phyloP scores from a whole-genome alignment of 2,888 invertebrate genomes.

The Pseudanteris insignis region DNA sequence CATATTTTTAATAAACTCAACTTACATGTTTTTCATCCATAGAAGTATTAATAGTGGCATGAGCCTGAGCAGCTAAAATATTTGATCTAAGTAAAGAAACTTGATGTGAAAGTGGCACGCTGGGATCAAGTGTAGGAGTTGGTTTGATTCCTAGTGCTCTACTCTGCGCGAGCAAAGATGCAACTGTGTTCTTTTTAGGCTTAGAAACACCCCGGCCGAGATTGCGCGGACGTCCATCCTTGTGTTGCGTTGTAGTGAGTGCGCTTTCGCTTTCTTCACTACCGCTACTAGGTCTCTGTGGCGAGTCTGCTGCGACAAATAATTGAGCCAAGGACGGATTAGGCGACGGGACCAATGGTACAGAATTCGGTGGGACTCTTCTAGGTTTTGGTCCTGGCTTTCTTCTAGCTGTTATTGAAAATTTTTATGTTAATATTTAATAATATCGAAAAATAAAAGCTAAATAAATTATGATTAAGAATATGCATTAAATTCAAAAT shows the following conservation, averaged over 20 bases:
- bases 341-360: conserved; percentile 69
- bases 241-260: conserved; percentile 64
- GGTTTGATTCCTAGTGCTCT: conserved; percentile 83
- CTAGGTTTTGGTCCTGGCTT: conserved; percentile 79
- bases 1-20: neutral
- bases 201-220: conserved; percentile 87
- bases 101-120: conserved; percentile 70
- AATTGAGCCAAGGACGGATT: conserved; percentile 70
- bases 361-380: conserved; percentile 69
- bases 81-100: conserved; percentile 70
- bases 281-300: conserved; percentile 72
- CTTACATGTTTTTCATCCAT: conserved; percentile 62
- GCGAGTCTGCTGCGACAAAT: conserved; percentile 71
- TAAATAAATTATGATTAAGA: no score
- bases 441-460: no score
- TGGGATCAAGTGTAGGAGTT: conserved; percentile 71
- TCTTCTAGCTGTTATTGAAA: conserved; percentile 71
- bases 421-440: no score
- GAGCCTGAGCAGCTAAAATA: conserved; percentile 76
- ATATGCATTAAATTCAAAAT: no score
- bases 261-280: conserved; percentile 73
- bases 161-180: conserved; percentile 86
- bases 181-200: conserved; percentile 92
- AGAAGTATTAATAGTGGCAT: conserved; percentile 57
- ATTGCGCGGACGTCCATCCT: conserved; percentile 85